phyloP scores from a whole-genome alignment of 1,140 invertebrate genomes.

The Bombus cullumanus region DNA sequence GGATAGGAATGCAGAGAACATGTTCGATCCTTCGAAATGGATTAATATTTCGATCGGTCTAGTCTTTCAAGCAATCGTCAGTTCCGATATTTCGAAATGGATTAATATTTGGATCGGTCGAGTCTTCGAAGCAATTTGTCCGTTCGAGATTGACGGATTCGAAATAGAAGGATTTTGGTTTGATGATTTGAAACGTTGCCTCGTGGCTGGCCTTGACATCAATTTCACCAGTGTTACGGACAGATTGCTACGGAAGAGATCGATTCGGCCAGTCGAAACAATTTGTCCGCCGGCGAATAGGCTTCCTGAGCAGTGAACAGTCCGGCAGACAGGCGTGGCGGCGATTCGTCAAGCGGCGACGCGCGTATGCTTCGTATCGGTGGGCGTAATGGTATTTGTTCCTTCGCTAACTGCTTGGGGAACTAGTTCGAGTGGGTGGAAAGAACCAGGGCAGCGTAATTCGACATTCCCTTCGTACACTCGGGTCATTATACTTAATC shows the following conservation, averaged over 20 bases:
- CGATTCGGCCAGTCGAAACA: slow-evolving; percentile 65
- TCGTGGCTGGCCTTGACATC: slow-evolving; percentile 49
- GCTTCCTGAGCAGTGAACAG: slow-evolving; percentile 56
- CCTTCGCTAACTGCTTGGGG: background rate
- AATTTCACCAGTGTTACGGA: slow-evolving; percentile 27
- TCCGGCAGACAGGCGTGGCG: slow-evolving; percentile 57
- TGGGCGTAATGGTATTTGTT: slow-evolving; percentile 18
- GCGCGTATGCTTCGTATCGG: slow-evolving; percentile 15
- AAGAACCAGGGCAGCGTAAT: background rate
- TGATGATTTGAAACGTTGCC: background rate
- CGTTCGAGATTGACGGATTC: background rate
- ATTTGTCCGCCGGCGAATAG: slow-evolving; percentile 57
- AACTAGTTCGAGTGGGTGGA: background rate
- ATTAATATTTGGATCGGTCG: background rate
- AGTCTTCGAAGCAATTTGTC: background rate
- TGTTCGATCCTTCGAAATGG: background rate
- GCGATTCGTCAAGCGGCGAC: slow-evolving; percentile 55
- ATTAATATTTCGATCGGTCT: background rate
- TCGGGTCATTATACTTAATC: background rate
- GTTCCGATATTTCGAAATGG: background rate
- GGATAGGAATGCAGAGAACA: background rate
- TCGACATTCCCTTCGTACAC: background rate
- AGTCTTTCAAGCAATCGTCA: background rate
- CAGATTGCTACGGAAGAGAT: slow-evolving; percentile 56
- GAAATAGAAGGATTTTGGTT: background rate